Evolutionary conservation across 2,113 vertebrate species (phyloP).

Genomic region (Taurulus bubalis): DNA sequence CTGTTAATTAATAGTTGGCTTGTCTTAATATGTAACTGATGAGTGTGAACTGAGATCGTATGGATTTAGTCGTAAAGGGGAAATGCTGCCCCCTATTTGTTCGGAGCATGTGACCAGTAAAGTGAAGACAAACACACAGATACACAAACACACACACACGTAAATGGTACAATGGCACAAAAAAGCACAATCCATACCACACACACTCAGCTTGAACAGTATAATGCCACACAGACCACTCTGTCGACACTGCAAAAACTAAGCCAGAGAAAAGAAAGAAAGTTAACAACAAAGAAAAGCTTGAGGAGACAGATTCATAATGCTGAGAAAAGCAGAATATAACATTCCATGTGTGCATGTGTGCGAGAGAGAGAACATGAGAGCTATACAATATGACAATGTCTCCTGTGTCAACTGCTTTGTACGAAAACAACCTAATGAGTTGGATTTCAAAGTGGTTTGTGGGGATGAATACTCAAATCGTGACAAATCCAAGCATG

Average conservation of each 20-base stretch:
- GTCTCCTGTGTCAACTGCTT: slow-evolving; percentile 17
- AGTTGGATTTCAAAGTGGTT: slow-evolving; percentile 34
- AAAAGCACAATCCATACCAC: slow-evolving; percentile 40
- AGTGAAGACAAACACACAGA: slow-evolving; percentile 14
- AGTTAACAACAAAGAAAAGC: slow-evolving; percentile 41
- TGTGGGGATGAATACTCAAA: not conserved
- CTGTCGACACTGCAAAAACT: slow-evolving; percentile 64
- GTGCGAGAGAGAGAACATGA: not conserved
- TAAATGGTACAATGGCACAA: slow-evolving; percentile 13
- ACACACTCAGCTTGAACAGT: slow-evolving; percentile 34
- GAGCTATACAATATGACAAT: slow-evolving; percentile 25
- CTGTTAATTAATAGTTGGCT: not conserved
- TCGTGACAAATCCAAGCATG: not conserved
- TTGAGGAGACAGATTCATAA: slow-evolving; percentile 39
- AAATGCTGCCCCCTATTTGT: not conserved
- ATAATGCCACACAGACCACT: slow-evolving; percentile 48
- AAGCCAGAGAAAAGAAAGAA: slow-evolving; percentile 26
- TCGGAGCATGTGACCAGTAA: not conserved
- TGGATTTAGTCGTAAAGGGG: not conserved
- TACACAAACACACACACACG: slow-evolving; percentile 10
- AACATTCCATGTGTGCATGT: slow-evolving; percentile 16
- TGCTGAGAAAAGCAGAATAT: slow-evolving; percentile 65
- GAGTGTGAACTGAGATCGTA: not conserved
- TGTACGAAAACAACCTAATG: slow-evolving; percentile 34
- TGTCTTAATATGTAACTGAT: not conserved